phyloP scores from a whole-genome alignment of 2,113 vertebrate genomes.

The Mustela nigripes region DNA sequence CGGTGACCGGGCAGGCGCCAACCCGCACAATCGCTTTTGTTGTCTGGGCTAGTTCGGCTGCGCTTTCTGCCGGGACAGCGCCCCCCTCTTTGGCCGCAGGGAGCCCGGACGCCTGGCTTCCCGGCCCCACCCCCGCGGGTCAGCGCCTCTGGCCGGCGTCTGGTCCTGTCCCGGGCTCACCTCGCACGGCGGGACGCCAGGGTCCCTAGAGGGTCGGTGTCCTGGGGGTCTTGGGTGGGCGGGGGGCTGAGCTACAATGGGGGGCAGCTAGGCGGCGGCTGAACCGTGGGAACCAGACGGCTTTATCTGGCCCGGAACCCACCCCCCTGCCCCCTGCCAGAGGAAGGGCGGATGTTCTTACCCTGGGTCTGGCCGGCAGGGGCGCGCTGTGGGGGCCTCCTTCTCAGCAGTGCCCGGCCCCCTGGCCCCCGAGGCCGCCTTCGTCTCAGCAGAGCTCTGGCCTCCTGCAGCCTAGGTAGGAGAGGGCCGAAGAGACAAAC shows the following conservation, averaged over 20 bases:
- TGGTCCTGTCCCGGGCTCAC: constrained; percentile 80
- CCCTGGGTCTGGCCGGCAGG: constrained; percentile 70
- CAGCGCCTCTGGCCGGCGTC: constrained; percentile 76
- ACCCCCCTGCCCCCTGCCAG: background rate
- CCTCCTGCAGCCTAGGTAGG: constrained; percentile 87
- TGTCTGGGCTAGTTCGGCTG: constrained; percentile 77
- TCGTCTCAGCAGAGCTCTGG: constrained; percentile 85
- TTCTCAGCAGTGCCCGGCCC: constrained; percentile 66
- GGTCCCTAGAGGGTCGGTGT: constrained; percentile 76
- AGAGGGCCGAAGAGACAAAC: background rate
- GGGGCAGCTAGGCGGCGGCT: constrained; percentile 55
- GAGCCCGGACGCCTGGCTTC: constrained; percentile 78
- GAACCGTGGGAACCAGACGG: constrained; percentile 84
- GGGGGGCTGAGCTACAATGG: constrained; percentile 53
- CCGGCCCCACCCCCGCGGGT: constrained; percentile 78
- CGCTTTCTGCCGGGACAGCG: constrained; percentile 38
- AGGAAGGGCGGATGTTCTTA: constrained; percentile 81
- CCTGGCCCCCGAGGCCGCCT: constrained; percentile 82
- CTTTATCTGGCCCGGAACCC: constrained; percentile 82
- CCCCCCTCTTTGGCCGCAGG: constrained; percentile 62
- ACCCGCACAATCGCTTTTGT: constrained; percentile 84
- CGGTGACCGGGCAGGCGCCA: constrained; percentile 76
- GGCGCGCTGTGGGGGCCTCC: constrained; percentile 67
- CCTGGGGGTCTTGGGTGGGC: background rate
- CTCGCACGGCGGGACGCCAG: constrained; percentile 68